Percentiles rank a stretch among this genome's conserved stretches.
Evolutionary conservation across 2,888 invertebrate genomes (phyloP).

Genomic region (Cistogaster globosa): DNA sequence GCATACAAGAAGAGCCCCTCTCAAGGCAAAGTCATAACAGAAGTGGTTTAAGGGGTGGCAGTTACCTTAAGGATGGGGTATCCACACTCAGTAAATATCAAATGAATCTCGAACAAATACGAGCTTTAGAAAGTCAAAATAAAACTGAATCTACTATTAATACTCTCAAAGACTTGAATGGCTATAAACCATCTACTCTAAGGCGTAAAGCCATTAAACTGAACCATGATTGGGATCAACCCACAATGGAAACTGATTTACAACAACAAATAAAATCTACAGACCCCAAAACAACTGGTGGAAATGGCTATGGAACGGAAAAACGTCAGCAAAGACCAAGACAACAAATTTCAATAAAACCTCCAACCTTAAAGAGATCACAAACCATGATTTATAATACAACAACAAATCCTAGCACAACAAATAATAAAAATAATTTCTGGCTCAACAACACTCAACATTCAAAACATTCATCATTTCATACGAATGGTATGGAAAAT

Average conservation of each 20-base stretch:
- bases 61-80: slow-evolving; percentile 79
- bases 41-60: slow-evolving; percentile 72
- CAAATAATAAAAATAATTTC: slow-evolving; percentile 19
- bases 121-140: slow-evolving; percentile 84
- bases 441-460: slow-evolving; percentile 45
- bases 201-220: slow-evolving; percentile 84
- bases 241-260: slow-evolving; percentile 72
- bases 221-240: slow-evolving; percentile 85
- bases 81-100: slow-evolving; percentile 86
- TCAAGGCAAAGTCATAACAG: slow-evolving; percentile 10
- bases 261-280: slow-evolving; percentile 65
- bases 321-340: slow-evolving; percentile 78
- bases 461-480: slow-evolving; percentile 62
- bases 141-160: slow-evolving; percentile 82
- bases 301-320: slow-evolving; percentile 36
- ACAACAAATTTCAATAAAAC: slow-evolving; percentile 79
- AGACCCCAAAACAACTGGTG: background rate
- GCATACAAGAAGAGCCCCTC: background rate
- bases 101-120: slow-evolving; percentile 84
- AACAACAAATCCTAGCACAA: slow-evolving; percentile 53
- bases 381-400: slow-evolving; percentile 80
- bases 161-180: slow-evolving; percentile 86
- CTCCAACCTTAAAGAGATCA: slow-evolving; percentile 79
- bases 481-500: slow-evolving; percentile 69
- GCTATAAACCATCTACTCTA: slow-evolving; percentile 86